Conservation (phyloP, 2,888 invertebrate genomes). For the Stenodema calcarata region DNA sequence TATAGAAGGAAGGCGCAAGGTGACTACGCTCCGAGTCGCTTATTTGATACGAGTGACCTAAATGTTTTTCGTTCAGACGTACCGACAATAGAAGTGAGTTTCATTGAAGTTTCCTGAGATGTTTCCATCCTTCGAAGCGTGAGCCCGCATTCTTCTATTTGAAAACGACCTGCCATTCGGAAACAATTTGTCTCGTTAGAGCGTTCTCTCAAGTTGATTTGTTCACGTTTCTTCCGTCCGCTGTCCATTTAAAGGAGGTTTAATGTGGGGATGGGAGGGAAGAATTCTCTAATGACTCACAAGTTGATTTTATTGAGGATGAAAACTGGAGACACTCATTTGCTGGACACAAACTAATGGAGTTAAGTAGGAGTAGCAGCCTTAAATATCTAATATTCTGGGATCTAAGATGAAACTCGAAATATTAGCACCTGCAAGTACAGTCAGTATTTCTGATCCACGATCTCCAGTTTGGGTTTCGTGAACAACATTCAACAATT, state of each 20-base stretch:
- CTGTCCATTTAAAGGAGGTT: not conserved
- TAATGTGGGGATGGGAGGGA: not conserved
- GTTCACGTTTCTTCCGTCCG: not conserved
- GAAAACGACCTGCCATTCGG: not conserved
- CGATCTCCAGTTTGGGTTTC: no score
- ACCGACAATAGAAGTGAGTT: not conserved
- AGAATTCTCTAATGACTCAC: not conserved
- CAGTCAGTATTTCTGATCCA: no score
- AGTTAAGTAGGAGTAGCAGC: no score
- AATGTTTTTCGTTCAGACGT: not conserved
- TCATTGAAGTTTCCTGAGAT: not conserved
- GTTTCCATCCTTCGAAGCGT: not conserved
- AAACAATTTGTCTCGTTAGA: not conserved
- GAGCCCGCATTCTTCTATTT: not conserved
- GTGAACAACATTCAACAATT: no score
- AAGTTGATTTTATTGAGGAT: not conserved
- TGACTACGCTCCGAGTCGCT: not conserved
- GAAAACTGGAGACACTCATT: not conserved
- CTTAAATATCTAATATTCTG: no score
- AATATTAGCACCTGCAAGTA: no score
- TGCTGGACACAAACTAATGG: not conserved
- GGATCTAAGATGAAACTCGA: no score
- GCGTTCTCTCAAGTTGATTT: not conserved
- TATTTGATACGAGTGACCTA: not conserved
- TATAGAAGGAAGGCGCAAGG: not conserved